Evolutionary conservation across 2,797 vertebrate genomes (phyloP).

Genomic region (Sardinella longiceps): DNA sequence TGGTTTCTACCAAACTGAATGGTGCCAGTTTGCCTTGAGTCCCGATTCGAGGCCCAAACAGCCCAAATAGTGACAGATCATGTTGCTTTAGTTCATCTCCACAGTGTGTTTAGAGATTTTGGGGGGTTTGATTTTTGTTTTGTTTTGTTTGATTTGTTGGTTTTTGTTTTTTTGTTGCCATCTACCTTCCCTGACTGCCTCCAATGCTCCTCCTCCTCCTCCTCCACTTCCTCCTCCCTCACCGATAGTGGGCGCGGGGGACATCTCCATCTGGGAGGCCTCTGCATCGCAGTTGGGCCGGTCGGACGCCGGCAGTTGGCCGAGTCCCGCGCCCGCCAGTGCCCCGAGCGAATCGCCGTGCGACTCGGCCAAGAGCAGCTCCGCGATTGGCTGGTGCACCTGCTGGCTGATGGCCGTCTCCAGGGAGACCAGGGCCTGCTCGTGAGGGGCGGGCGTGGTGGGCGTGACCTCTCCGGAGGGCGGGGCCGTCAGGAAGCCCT

Average conservation of each 20-base stretch:
- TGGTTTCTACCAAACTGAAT: slow-evolving; percentile 20
- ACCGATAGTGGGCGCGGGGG: slow-evolving; percentile 91
- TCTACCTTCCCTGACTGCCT: slow-evolving; percentile 82
- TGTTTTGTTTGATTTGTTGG: neutral
- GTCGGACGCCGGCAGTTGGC: slow-evolving; percentile 79
- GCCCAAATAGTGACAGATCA: slow-evolving; percentile 8
- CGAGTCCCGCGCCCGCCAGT: slow-evolving; percentile 75
- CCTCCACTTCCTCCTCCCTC: slow-evolving; percentile 72
- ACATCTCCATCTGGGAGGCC: slow-evolving; percentile 95
- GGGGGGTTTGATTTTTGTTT: neutral
- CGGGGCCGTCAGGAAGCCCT: slow-evolving; percentile 85
- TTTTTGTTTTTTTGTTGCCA: slow-evolving; percentile 32
- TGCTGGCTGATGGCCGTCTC: slow-evolving; percentile 86
- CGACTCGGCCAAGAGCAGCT: slow-evolving; percentile 80
- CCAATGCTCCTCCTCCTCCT: slow-evolving; percentile 73
- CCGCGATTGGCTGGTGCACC: slow-evolving; percentile 82
- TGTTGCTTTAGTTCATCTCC: neutral
- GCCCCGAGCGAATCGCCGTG: slow-evolving; percentile 75
- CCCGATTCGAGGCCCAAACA: slow-evolving; percentile 13
- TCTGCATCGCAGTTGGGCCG: slow-evolving; percentile 84
- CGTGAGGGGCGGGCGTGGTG: slow-evolving; percentile 80
- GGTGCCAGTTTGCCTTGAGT: neutral
- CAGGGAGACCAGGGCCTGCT: slow-evolving; percentile 83
- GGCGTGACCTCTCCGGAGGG: slow-evolving; percentile 87
- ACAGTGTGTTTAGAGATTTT: slow-evolving; percentile 20